These are phyloP conservation scores for Aselliscus stoliczkanus DNA, from an alignment of 2,797 vertebrate genomes.

Conservation along the genomic window DNA sequence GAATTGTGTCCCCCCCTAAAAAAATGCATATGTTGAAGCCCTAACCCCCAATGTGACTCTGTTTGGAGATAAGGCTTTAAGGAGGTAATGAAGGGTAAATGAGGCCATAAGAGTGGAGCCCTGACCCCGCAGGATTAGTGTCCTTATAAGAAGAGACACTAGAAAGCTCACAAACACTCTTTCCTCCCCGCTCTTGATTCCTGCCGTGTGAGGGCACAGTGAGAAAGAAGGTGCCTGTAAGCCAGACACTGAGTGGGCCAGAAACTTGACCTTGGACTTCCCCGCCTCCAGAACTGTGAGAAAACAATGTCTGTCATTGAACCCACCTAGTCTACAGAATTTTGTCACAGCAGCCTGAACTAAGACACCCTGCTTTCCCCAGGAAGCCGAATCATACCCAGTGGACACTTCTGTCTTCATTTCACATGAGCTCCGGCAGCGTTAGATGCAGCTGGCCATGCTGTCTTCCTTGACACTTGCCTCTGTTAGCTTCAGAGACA, in stretches of 20 bases:
- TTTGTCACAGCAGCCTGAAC: background rate
- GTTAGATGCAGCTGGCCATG: background rate
- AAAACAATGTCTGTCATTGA: background rate
- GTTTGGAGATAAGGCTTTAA: background rate
- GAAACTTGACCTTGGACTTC: no score
- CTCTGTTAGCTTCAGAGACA: background rate
- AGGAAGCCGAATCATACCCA: background rate
- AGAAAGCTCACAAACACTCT: background rate
- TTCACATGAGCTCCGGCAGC: background rate
- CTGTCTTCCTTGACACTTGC: background rate
- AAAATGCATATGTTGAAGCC: background rate
- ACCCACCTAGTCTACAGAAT: background rate
- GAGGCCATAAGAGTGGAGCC: background rate
- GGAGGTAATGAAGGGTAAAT: background rate
- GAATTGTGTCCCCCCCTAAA: background rate
- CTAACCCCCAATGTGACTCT: background rate
- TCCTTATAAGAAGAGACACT: background rate
- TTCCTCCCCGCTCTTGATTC: background rate
- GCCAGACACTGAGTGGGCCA: no score
- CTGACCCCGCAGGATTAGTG: background rate
- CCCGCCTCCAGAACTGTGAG: no score
- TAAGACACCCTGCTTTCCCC: background rate
- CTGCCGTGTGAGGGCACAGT: no score
- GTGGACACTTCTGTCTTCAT: background rate
- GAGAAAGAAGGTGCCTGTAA: background rate